phyloP scores from a whole-genome alignment of 2,888 invertebrate species.

The Bellardia bayeri region DNA sequence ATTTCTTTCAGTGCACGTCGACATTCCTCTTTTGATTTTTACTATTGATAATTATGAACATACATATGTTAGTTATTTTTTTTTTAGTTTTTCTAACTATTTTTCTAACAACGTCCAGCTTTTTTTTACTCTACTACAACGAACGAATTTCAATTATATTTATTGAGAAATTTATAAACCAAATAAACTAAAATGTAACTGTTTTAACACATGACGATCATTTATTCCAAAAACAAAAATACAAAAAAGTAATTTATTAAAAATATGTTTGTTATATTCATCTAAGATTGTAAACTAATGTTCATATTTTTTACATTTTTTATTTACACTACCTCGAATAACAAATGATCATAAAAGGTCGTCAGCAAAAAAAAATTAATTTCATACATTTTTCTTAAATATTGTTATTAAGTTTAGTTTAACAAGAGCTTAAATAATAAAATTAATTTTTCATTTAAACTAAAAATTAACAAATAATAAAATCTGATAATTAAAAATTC shows the following conservation, averaged over 20 bases:
- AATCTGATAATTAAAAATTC: neutral
- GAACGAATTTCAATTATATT: conserved; percentile 53
- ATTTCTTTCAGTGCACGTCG: conserved; percentile 75
- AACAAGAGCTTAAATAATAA: conserved; percentile 26
- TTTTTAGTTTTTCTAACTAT: conserved; percentile 22
- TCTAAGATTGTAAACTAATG: conserved; percentile 31
- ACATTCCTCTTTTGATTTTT: conserved; percentile 75
- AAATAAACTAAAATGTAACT: conserved; percentile 25
- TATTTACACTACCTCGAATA: conserved; percentile 62
- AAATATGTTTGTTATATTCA: neutral
- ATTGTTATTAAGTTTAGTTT: conserved; percentile 40
- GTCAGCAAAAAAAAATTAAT: conserved; percentile 28
- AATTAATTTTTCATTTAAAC: conserved; percentile 24
- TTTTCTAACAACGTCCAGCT: conserved; percentile 34
- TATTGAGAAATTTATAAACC: conserved; percentile 26
- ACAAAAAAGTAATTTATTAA: neutral
- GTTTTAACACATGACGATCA: conserved; percentile 48
- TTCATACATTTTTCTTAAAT: conserved; percentile 31
- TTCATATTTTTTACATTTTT: conserved; percentile 8
- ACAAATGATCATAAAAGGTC: conserved; percentile 9
- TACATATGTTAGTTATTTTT: conserved; percentile 3
- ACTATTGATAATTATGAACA: conserved; percentile 49
- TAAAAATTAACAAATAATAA: conserved; percentile 35
- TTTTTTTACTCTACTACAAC: conserved; percentile 40
- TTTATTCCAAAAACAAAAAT: conserved; percentile 29